phyloP scores from a whole-genome alignment of 2,797 vertebrate species.

The Crenichthys baileyi region DNA sequence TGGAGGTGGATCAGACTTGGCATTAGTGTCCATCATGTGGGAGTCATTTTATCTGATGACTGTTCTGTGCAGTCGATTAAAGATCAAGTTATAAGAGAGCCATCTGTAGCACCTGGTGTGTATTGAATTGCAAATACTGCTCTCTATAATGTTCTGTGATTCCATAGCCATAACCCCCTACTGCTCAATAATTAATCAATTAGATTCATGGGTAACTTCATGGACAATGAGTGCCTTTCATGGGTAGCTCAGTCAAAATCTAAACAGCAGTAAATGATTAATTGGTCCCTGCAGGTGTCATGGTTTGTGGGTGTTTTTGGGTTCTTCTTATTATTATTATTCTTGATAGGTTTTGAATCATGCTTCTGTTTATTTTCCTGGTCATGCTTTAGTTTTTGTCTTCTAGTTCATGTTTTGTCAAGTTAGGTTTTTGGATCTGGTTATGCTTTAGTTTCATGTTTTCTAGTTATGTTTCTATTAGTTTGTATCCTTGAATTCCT shows the following conservation, averaged over 20 bases:
- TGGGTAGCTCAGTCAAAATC: constrained; percentile 4
- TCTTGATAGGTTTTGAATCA: no score
- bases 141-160: constrained; percentile 17
- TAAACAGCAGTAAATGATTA: constrained; percentile 18
- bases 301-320: no score
- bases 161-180: constrained; percentile 30
- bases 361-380: no score
- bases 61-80: constrained; percentile 40
- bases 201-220: constrained; percentile 38
- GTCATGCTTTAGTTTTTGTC: no score
- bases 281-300: constrained; percentile 5
- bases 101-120: constrained; percentile 47
- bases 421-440: no score
- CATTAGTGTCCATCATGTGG: constrained; percentile 24
- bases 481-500: no score
- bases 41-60: constrained; percentile 49
- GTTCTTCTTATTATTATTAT: no score
- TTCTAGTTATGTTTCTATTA: no score
- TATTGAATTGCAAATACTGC: constrained; percentile 20
- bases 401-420: no score
- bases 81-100: constrained; percentile 16
- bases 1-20: constrained; percentile 20
- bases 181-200: constrained; percentile 34
- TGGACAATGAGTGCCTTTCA: constrained; percentile 14
- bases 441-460: no score